Evolutionary conservation across 2,113 vertebrate genomes (phyloP).

Genomic region (Scomber colias): DNA sequence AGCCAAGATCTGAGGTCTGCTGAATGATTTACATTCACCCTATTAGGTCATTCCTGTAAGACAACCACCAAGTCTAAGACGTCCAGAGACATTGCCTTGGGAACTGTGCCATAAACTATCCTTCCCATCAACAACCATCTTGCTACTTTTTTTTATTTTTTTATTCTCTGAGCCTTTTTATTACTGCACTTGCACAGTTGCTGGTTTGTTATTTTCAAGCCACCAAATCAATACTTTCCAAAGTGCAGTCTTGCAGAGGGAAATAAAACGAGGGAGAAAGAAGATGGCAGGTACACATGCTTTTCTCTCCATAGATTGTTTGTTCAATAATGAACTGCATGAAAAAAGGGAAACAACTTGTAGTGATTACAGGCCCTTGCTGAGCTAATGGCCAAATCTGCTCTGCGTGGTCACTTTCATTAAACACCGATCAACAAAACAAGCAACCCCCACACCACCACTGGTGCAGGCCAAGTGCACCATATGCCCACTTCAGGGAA

Average conservation of each 20-base stretch:
- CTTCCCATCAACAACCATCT: neutral
- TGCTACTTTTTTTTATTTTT: neutral
- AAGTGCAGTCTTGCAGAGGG: constrained; percentile 64
- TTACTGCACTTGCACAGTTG: constrained; percentile 53
- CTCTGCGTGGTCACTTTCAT: constrained; percentile 72
- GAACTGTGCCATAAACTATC: constrained; percentile 23
- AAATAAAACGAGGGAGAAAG: constrained; percentile 68
- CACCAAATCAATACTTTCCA: constrained; percentile 77
- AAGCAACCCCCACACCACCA: constrained; percentile 19
- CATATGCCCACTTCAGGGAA: constrained; percentile 34
- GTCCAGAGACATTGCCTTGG: constrained; percentile 42
- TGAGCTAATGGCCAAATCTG: constrained; percentile 75
- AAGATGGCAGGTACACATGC: constrained; percentile 57
- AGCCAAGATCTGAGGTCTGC: constrained; percentile 26
- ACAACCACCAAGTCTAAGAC: constrained; percentile 38
- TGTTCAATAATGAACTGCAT: constrained; percentile 75
- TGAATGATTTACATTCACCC: constrained; percentile 55
- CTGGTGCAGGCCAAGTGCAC: constrained; percentile 9
- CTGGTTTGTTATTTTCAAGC: constrained; percentile 80
- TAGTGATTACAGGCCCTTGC: constrained; percentile 75
- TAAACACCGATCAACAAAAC: constrained; percentile 76
- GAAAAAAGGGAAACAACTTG: constrained; percentile 74
- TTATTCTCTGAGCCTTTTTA: constrained; percentile 53
- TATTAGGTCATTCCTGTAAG: constrained; percentile 25
- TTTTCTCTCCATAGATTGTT: constrained; percentile 69